These are phyloP conservation scores for Rhogogaster chlorosoma DNA, from an alignment of 2,888 invertebrate species.

Conservation along the genomic window DNA sequence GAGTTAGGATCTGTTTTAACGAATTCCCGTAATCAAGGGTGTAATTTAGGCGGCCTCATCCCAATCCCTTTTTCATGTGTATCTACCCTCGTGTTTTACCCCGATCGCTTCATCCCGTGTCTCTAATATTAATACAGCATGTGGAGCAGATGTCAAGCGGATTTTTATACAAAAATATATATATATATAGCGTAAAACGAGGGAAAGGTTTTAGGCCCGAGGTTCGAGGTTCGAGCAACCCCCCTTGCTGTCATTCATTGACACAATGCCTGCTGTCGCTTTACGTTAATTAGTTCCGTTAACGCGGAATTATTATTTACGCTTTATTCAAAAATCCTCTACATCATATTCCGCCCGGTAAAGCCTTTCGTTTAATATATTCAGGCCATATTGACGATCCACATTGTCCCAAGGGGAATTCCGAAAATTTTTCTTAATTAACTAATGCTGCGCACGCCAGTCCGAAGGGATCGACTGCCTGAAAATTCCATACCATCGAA, in stretches of 20 bases:
- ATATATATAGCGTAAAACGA: neutral
- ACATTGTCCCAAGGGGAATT: neutral
- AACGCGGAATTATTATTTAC: neutral
- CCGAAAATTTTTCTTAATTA: neutral
- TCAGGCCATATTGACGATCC: neutral
- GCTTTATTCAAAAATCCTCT: neutral
- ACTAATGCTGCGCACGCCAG: neutral
- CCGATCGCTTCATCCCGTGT: constrained; percentile 21
- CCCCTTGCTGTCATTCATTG: constrained; percentile 35
- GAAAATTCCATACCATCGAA: neutral
- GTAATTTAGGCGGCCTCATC: constrained; percentile 23
- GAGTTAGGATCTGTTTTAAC: constrained; percentile 14
- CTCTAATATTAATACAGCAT: constrained; percentile 35
- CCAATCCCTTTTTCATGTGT: constrained; percentile 19
- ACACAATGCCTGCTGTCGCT: constrained; percentile 26
- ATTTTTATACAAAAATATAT: constrained; percentile 24
- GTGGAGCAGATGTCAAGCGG: constrained; percentile 7
- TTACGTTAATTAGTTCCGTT: constrained; percentile 14
- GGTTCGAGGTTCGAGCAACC: neutral
- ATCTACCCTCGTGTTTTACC: constrained; percentile 10
- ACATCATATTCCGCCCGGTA: neutral
- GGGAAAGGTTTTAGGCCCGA: neutral
- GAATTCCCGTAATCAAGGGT: constrained; percentile 33
- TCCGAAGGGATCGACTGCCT: neutral
- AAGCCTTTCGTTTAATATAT: neutral